A percentile compares a stretch with the other conserved stretches of the same genome.
Evolutionary conservation across 23 tunicate species (phyloP).

Genomic region (Aplidium turbinatum): DNA sequence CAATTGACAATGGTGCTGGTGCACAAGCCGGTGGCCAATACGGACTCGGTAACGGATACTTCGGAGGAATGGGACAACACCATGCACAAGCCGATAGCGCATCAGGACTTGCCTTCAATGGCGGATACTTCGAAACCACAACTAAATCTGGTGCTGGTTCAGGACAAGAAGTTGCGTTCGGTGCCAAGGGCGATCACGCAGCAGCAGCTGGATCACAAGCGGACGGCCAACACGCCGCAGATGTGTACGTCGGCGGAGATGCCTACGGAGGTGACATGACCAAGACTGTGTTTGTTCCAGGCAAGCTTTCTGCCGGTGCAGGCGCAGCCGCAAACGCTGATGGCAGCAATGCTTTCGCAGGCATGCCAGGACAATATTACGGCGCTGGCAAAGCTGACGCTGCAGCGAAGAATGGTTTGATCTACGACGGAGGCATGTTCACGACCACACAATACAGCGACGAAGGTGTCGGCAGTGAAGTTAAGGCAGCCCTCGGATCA

Average conservation of each 20-base stretch:
- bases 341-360: slow-evolving; percentile 1
- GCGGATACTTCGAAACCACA: slow-evolving; percentile 2
- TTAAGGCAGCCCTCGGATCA: slow-evolving; percentile 7
- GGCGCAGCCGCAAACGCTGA: slow-evolving; percentile 6
- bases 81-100: neutral
- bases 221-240: slow-evolving; percentile 11
- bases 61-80: slow-evolving; percentile 12
- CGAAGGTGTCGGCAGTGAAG: neutral
- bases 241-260: neutral
- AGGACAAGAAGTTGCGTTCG: neutral
- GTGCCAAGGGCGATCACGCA: slow-evolving; percentile 9
- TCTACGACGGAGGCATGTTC: slow-evolving; percentile 1
- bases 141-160: slow-evolving; percentile 4
- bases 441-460: slow-evolving; percentile 1
- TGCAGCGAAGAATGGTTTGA: slow-evolving; percentile 9
- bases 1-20: neutral
- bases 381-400: neutral
- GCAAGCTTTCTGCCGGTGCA: slow-evolving; percentile 13
- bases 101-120: neutral
- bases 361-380: neutral
- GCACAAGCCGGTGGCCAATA: slow-evolving; percentile 2
- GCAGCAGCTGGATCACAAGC: slow-evolving; percentile 3
- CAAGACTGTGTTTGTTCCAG: slow-evolving; percentile 20
- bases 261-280: neutral
- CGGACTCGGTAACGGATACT: too few relatives aligned